Base-by-base conservation (phyloP, 1,140 invertebrate species). In the Tetragnatha versicolor region DNA sequence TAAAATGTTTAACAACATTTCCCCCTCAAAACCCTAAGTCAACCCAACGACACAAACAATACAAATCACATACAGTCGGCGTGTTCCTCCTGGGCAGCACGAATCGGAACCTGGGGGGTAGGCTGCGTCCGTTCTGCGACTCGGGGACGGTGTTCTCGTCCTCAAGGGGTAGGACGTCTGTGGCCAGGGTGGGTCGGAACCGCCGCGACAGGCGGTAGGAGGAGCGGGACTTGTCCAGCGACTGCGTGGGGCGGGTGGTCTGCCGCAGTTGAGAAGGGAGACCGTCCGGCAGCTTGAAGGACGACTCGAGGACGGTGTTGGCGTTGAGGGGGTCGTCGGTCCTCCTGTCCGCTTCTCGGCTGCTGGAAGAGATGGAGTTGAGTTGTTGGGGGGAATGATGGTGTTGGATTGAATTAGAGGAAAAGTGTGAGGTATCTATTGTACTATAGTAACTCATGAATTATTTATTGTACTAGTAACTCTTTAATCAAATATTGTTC, bases 131-230 rank as follows among this genome's bases (percentile, higher is more conserved):
- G 25, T 81, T 60, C 49, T 75, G 68, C 0, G 53, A 70, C 27
- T 81, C 81, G 0, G 58, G 60, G 1, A 80, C 72, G 0, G 79
- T 80, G 33, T 80, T 80, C 20, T 83, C 89, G 9, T 89, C 95
- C 47, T 90, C 90, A 0, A 95, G 91, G 83, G 93, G 89, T 2
- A 93, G 93, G 83, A 79, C 35, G n/a, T 79, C 76, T 2, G 76
- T 58, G 0, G 65, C 51, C 17, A 79, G 37, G 2, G 93, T 92
- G 0, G 93, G 93, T 84, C 94, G 94, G 84, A 94, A 95, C 68
- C 94, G 92, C 93, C 93, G 93, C 89, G 73, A 66, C 37, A 72
- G n/a, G 25, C 39, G 27, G 92, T 91, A 17, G 93, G 85, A 84
- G 93, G 94, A 81, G 92, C 91, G 85, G 93, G 93, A 83, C 88